Percentiles rank a stretch among this genome's conserved stretches.
phyloP scores from a whole-genome alignment of 2,888 invertebrate species.

The Aspidapion aeneum region DNA sequence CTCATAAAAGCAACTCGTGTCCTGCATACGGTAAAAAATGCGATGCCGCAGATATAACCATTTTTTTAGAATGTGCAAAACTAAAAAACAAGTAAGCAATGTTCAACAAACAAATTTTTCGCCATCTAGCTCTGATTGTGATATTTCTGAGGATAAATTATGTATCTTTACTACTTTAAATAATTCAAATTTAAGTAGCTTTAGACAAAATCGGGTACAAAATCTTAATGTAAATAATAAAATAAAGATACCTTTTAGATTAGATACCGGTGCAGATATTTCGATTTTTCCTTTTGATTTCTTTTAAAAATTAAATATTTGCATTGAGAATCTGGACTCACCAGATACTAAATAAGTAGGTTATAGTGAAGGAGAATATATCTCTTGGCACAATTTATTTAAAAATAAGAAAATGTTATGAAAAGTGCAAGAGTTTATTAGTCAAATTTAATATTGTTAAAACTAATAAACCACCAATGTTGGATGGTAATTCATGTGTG shows the following conservation, averaged over 20 bases:
- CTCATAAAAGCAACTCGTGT: neutral
- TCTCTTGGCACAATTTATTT: neutral
- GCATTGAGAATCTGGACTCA: neutral
- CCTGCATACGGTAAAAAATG: neutral
- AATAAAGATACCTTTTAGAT: slow-evolving; percentile 5
- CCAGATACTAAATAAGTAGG: neutral
- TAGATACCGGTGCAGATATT: slow-evolving; percentile 1
- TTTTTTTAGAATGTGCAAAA: neutral
- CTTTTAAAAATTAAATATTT: neutral
- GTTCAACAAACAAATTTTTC: neutral
- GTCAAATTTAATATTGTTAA: slow-evolving; percentile 4
- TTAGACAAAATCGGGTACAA: neutral
- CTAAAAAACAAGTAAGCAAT: neutral
- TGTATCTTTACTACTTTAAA: neutral
- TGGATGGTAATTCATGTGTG: neutral
- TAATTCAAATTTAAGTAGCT: neutral
- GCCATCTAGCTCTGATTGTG: neutral
- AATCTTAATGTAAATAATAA: slow-evolving; percentile 2
- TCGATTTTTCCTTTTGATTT: neutral
- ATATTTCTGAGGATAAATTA: neutral
- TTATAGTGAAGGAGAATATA: neutral
- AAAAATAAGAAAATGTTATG: slow-evolving; percentile 1
- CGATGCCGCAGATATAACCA: neutral
- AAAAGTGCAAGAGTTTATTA: neutral
- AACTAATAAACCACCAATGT: neutral